A percentile compares a stretch with the other conserved stretches of the same genome.
Conservation (phyloP, 2,113 vertebrate genomes). For the Actenoides hombroni region DNA sequence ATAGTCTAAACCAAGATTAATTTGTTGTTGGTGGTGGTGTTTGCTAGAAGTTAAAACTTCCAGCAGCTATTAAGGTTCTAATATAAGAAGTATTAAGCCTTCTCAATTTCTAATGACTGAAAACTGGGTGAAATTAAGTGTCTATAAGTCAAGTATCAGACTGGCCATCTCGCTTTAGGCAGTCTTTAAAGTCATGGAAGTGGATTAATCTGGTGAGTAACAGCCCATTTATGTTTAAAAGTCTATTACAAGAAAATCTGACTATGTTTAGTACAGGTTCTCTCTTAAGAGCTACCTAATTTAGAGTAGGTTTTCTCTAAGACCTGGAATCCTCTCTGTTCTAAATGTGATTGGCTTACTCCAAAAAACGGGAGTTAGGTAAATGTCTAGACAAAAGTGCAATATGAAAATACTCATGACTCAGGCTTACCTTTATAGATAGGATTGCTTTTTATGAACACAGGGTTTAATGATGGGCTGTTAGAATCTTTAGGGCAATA, state of each 20-base stretch:
- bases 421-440: neutral
- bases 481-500: neutral
- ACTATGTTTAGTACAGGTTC: neutral
- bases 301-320: neutral
- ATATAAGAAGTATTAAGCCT: neutral
- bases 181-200: neutral
- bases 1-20: neutral
- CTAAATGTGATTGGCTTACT: neutral
- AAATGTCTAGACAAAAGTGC: neutral
- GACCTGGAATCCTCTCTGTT: neutral
- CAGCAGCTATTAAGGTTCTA: neutral
- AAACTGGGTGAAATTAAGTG: neutral
- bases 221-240: neutral
- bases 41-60: neutral
- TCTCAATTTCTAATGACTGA: neutral
- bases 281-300: neutral
- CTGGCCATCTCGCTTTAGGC: neutral
- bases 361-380: neutral
- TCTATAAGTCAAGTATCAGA: neutral
- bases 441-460: neutral
- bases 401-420: neutral
- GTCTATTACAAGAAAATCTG: neutral
- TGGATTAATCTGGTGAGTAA: conserved; percentile 26
- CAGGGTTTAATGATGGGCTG: neutral
- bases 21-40: neutral